Evolutionary conservation across 2,797 vertebrate genomes (phyloP), one percentile per base, ranked within the genome.

Genomic region (Trachops cirrhosus): DNA sequence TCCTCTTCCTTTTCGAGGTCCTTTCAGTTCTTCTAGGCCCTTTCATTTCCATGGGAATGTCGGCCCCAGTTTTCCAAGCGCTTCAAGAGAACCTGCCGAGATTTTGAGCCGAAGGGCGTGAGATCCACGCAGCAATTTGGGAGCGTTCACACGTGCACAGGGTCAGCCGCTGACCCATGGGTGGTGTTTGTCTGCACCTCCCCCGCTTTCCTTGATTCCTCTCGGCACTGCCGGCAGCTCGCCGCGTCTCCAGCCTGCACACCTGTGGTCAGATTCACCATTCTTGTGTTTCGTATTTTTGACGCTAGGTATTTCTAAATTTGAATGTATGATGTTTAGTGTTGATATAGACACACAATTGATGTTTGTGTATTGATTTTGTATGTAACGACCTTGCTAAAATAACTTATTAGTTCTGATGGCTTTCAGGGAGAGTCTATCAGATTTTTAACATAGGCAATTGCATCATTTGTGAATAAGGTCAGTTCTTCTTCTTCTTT

Each of bases 111-210:
- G 41, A 41, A n/a, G 2, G 44, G 29, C 19, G 1, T 12, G 41
- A 54, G 83, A 67, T 34, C 37, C 41, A 21, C 6, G 24, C 0
- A 4, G 29, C n/a, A 11, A 16, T 50, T 24, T 22, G 0, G 39
- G 32, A 82, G 37, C 74, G 44, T 5, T 85, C 29, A 12, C 59
- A 0, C 0, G 41, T 34, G 22, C 54, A 52, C 1, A 1, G 2
- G 15, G 39, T 32, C 2, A 22, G 14, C 26, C 22, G 26, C 48
- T 1, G 29, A 19, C 39, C 24, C 32, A 5, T 0, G 1, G 24
- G 16, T 29, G 18, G 2, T 3, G 32, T 1, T 0, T 7, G 24
- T 34, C 57, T 57, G 57, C 12, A 0, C 46, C 22, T 39, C 44
- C 34, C 24, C 1, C 5, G 21, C 39, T 19, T 50, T 21, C 71